Base-by-base conservation (phyloP, 1,140 invertebrate species). In the Phymorhynchus buccinoides region DNA sequence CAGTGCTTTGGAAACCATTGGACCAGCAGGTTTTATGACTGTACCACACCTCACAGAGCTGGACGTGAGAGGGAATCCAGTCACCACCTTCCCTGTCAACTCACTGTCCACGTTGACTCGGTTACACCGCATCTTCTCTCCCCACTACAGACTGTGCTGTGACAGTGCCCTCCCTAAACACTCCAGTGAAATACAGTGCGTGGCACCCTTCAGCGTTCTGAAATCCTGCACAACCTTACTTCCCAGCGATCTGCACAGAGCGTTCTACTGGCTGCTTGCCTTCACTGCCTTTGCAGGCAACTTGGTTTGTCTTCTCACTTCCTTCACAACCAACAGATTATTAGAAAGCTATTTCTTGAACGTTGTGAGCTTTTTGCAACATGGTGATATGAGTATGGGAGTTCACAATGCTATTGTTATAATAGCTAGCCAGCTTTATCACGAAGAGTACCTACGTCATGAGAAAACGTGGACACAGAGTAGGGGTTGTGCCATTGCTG, bases 191-290 rank as follows among this genome's bases (percentile, higher is more conserved):
- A 37, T 9, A 9, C 16, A 37, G 1, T 86, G 85, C 32, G 52
- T 62, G n/a, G 80, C 85, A 22, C 85, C 85, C 9, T 41, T 48
- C 7, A 73, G 78, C 39, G 85, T 85, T 41, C 75, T 90, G n/a
- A 37, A 88, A 88, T 90, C 89, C 3, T 90, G 89, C 77, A 62
- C 56, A 16, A 83, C 89, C 37, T 62, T 90, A 35, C 82, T 90
- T 41, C 62, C 75, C 30, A 78, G 79, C 16, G 56, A 80, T 32
- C 18, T 86, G 32, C 81, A 88, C 9, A 68, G 86, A 7, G 82
- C 85, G 14, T 80, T 81, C 9, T 66, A 89, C 0, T 89, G 88
- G 89, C 27, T 87, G 56, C 83, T 89, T 68, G 86, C 84, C 1
- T 42, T 86, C 4, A 1, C 87, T 22, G 71, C 87, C 6, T 39